Evolutionary conservation across 2,797 vertebrate species (phyloP).

Genomic region (Xenopus petersii): DNA sequence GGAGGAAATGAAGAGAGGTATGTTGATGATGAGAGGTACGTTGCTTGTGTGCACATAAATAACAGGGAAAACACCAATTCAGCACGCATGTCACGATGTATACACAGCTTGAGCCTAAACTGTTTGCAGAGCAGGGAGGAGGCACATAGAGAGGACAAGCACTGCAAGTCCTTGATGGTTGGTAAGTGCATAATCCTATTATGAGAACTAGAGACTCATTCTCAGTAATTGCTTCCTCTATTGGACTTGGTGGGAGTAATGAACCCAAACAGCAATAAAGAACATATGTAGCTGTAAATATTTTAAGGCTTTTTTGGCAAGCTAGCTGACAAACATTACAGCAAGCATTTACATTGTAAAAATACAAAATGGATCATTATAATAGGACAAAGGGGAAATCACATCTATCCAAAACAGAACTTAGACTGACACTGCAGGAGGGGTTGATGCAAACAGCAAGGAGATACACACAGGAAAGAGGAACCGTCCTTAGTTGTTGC

Average conservation of each 20-base stretch:
- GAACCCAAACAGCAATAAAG: not conserved
- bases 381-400: too few species aligned
- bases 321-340: too few species aligned
- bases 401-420: too few species aligned
- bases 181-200: constrained; percentile 5
- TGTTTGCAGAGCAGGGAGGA: not conserved
- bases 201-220: not conserved
- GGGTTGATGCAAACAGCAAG: too few species aligned
- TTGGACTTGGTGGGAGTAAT: not conserved
- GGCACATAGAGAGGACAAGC: not conserved
- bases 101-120: not conserved
- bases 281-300: constrained; percentile 7
- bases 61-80: not conserved
- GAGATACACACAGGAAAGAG: too few species aligned
- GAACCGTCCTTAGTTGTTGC: too few species aligned
- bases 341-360: too few species aligned
- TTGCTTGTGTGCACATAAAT: not conserved
- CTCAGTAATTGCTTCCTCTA: not conserved
- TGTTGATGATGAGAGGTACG: not conserved
- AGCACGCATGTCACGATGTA: not conserved
- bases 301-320: not conserved
- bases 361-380: too few species aligned
- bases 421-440: too few species aligned
- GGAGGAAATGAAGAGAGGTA: not conserved
- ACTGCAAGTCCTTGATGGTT: not conserved